Percentiles rank a stretch among this genome's conserved stretches.
Evolutionary conservation across 2,113 vertebrate genomes (phyloP).

Genomic region (Cynopterus brachyotis): DNA sequence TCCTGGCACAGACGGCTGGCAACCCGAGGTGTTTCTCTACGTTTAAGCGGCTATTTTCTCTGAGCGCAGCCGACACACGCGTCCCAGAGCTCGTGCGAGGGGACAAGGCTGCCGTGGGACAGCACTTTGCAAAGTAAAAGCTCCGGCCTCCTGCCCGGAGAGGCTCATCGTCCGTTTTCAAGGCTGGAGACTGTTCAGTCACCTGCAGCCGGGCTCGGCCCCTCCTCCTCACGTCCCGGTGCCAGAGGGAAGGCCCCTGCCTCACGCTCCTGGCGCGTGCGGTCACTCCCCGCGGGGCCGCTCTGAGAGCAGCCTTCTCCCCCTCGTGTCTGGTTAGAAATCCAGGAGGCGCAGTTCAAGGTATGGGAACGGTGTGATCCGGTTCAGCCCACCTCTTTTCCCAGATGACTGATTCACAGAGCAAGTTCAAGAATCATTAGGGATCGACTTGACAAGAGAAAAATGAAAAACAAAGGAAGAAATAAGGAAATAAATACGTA

Average conservation of each 20-base stretch:
- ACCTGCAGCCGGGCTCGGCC: background rate
- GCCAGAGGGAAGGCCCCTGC: background rate
- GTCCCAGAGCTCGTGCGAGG: background rate
- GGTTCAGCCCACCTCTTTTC: background rate
- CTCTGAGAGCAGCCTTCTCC: fast-evolving
- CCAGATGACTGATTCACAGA: background rate
- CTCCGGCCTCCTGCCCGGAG: background rate
- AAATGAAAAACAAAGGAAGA: no score
- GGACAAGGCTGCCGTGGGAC: fast-evolving
- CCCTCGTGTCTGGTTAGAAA: no score
- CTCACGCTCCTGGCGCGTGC: fast-evolving
- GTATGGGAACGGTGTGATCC: background rate
- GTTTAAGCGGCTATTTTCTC: background rate
- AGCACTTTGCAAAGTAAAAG: background rate
- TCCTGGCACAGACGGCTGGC: background rate
- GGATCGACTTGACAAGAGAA: no score
- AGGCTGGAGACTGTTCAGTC: background rate
- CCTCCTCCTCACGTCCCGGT: background rate
- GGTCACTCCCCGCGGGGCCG: fast-evolving
- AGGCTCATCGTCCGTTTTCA: background rate
- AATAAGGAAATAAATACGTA: no score
- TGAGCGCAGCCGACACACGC: no score
- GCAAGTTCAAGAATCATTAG: no score
- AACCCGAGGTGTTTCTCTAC: background rate
- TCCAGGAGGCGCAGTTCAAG: background rate